These are phyloP conservation scores for Dynastes maya DNA, from an alignment of 2,888 invertebrate species.

Conservation along the genomic window DNA sequence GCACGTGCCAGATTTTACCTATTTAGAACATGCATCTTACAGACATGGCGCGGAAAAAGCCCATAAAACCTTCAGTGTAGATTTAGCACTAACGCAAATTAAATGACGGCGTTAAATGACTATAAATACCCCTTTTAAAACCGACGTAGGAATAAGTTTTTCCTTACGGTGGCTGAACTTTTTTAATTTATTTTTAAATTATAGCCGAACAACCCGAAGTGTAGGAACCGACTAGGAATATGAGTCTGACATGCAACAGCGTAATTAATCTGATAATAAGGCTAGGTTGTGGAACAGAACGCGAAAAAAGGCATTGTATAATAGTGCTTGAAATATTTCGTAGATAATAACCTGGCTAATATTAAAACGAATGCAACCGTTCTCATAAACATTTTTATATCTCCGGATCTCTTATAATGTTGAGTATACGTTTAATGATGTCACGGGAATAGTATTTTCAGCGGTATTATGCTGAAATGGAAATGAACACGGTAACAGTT, in stretches of 20 bases:
- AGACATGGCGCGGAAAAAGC: background rate
- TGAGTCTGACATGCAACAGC: conserved; percentile 58
- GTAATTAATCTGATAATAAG: conserved; percentile 62
- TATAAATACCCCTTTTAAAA: conserved; percentile 9
- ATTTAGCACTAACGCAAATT: conserved; percentile 9
- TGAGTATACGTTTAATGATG: conserved; percentile 36
- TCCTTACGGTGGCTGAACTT: background rate
- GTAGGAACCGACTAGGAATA: conserved; percentile 41
- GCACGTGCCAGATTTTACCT: too few relatives aligned
- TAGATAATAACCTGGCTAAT: conserved; percentile 32
- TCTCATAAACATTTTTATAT: conserved; percentile 39
- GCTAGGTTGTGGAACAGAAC: conserved; percentile 50
- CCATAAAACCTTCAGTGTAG: background rate
- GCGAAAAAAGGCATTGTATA: conserved; percentile 39
- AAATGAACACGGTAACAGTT: conserved; percentile 29
- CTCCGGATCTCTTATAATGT: conserved; percentile 21
- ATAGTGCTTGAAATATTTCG: conserved; percentile 39
- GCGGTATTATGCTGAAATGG: conserved; percentile 26
- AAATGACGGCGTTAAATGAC: conserved; percentile 2
- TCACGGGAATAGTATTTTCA: conserved; percentile 29
- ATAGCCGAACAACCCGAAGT: conserved; percentile 37
- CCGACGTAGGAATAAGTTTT: conserved; percentile 8
- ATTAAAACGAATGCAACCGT: conserved; percentile 38
- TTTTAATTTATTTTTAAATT: conserved; percentile 51
- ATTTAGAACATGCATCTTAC: background rate